Evolutionary conservation across 2,797 vertebrate species (phyloP), one percentile per base, ranked within the genome.

Genomic region (Sebastes cheni): DNA sequence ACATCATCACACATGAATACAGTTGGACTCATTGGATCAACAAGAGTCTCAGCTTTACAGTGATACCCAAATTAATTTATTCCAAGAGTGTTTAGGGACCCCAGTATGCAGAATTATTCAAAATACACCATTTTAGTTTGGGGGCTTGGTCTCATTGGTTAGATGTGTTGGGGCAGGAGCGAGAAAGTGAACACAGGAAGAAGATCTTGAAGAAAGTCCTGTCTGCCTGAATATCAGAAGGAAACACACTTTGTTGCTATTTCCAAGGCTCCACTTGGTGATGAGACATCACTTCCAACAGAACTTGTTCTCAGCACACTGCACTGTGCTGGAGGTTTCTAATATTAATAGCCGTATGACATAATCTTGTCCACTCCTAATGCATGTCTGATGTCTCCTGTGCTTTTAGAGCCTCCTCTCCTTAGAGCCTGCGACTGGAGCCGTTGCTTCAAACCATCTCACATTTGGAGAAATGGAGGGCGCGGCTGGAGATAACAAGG

Each of bases 321-420:
- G 16, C 56, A 1, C 36, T 52, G 30, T 55, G 66, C 72, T 4
- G 2, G 74, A 7, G 10, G 27, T 74, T 67, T 90, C 68, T 61
- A 77, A 83, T 81, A 82, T 86, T 80, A 84, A 86, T 79, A 73
- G 36, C 18, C 5, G 0, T 59, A 14, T 81, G 81, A 74, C 82
- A 84, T 70, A 78, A 81, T 74, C 56, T 32, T 62, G 70, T 80
- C 62, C 46, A 1, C 18, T 62, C 52, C 72, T 80, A 80, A 87
- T 83, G 86, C 80, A 79, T 30, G 58, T 77, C 70, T 84, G 67
- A 72, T 76, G 84, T 87, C 55, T 74, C 52, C 36, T 69, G 70
- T 70, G 79, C 83, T 87, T 84, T 85, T 34, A 82, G 22, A 81
- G 75, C 23, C 54, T 30, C 34, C 39, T 82, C 73, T 80, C 32